Evolutionary conservation across 2,797 vertebrate genomes (phyloP).

Genomic region (Acrossocheilus wenchowensis): DNA sequence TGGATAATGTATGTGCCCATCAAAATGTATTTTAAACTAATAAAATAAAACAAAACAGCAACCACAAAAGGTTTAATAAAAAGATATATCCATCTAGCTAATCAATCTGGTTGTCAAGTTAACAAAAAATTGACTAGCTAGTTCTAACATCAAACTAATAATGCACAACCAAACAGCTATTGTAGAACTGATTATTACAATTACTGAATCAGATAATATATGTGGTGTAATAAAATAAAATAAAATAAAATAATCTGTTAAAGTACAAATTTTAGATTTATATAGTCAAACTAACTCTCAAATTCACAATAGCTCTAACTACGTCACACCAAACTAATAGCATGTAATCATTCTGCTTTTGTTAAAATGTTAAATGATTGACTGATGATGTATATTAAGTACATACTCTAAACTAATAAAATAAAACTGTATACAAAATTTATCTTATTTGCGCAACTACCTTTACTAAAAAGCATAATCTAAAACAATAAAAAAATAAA

Average conservation of each 20-base stretch:
- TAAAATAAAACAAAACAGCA: background rate
- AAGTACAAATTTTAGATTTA: background rate
- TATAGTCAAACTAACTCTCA: background rate
- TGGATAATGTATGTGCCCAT: background rate
- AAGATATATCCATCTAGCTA: background rate
- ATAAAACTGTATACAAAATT: background rate
- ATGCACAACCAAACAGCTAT: background rate
- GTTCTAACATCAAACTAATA: background rate
- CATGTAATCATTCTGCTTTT: background rate
- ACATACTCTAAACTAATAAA: background rate
- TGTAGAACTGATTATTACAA: background rate
- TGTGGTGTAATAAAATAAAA: background rate
- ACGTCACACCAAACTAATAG: background rate
- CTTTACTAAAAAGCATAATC: conserved; percentile 6
- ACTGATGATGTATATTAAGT: background rate
- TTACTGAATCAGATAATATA: background rate
- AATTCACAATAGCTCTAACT: background rate
- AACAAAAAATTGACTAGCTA: background rate
- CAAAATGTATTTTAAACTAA: background rate
- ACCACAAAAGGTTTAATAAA: conserved; percentile 5
- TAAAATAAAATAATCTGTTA: background rate
- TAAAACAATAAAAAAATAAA: background rate
- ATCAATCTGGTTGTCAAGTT: background rate
- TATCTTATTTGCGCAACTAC: background rate
- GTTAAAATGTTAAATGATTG: background rate